These are phyloP conservation scores for Pempheris klunzingeri DNA, from an alignment of 2,797 vertebrate genomes.

Conservation along the genomic window DNA sequence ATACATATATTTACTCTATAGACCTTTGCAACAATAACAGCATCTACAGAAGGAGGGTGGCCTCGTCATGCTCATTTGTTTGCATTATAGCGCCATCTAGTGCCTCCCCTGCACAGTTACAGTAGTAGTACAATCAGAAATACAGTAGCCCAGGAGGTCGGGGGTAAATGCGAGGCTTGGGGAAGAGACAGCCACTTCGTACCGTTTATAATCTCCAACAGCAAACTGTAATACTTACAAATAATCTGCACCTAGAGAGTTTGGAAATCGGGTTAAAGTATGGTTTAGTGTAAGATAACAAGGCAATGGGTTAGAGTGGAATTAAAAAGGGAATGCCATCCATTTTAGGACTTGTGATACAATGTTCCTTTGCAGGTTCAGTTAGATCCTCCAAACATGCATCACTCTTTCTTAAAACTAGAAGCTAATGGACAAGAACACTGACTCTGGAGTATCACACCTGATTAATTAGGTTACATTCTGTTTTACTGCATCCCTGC, in stretches of 20 bases:
- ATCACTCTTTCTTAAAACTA: not conserved
- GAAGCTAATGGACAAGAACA: not conserved
- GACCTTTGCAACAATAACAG: slow-evolving; percentile 74
- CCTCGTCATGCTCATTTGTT: slow-evolving; percentile 77
- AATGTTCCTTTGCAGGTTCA: not conserved
- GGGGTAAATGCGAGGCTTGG: not conserved
- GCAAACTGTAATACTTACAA: slow-evolving; percentile 39
- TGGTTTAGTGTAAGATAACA: slow-evolving; percentile 3
- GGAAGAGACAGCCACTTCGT: slow-evolving; percentile 34
- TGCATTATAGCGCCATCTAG: slow-evolving; percentile 72
- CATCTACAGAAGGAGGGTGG: slow-evolving; percentile 67
- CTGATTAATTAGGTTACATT: not conserved
- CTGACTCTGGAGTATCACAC: not conserved
- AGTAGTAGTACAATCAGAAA: slow-evolving; percentile 72
- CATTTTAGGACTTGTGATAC: slow-evolving; percentile 25
- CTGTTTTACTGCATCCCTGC: slow-evolving; percentile 1
- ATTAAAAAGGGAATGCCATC: slow-evolving; percentile 38
- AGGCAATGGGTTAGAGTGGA: slow-evolving; percentile 18
- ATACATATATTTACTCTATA: slow-evolving; percentile 76
- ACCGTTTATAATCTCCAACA: slow-evolving; percentile 42
- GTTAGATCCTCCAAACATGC: not conserved
- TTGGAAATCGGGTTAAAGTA: slow-evolving; percentile 20
- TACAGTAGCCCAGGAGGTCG: slow-evolving; percentile 42
- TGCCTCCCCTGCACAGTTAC: slow-evolving; percentile 69
- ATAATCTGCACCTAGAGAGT: slow-evolving; percentile 35